These are phyloP conservation scores for Azorinus chamasolen DNA, from an alignment of 2,888 invertebrate species.

Conservation along the genomic window DNA sequence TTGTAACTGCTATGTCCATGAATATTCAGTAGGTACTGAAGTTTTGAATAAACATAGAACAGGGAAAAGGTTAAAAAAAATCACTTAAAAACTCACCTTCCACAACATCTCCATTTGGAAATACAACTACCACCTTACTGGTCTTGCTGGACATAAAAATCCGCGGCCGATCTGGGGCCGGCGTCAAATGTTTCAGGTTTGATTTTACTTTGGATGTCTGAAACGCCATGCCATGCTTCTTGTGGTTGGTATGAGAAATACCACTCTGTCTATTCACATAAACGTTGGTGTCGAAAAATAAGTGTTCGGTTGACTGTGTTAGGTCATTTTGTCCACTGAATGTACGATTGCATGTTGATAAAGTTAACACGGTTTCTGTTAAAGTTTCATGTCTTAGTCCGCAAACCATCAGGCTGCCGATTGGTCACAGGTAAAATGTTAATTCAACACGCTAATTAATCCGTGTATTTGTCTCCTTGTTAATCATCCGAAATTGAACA, in stretches of 20 bases:
- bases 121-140: conserved; percentile 81
- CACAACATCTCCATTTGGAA: conserved; percentile 82
- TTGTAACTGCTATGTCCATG: no score
- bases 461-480: no score
- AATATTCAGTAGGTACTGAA: no score
- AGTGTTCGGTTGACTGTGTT: neutral
- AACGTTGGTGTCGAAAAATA: no score
- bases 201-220: conserved; percentile 57
- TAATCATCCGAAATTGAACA: no score
- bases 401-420: conserved; percentile 47
- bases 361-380: neutral
- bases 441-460: no score
- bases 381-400: conserved; percentile 17
- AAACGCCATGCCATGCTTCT: conserved; percentile 58
- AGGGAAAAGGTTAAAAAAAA: no score
- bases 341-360: neutral
- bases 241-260: no score
- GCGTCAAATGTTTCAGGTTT: conserved; percentile 67
- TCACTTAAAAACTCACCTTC: conserved; percentile 83
- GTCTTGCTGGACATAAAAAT: conserved; percentile 83
- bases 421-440: neutral
- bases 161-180: conserved; percentile 77
- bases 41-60: no score
- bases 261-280: no score
- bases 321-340: conserved; percentile 11